A percentile compares a stretch with the other conserved stretches of the same genome.
Conservation (phyloP, 2,797 vertebrate species). For the Eospalax fontanierii region DNA sequence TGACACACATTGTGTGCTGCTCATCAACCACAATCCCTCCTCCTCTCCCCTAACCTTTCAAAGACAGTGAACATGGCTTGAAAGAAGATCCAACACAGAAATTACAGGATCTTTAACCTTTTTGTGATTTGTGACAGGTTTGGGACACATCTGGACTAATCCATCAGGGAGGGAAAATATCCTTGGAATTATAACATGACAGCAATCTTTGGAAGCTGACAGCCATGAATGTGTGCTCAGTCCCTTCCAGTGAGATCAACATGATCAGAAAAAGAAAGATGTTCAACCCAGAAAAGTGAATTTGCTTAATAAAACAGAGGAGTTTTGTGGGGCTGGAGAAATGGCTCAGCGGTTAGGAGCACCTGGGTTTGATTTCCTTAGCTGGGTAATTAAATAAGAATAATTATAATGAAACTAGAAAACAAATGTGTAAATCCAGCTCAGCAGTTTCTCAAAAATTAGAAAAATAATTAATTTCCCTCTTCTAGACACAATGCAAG, state of each 20-base stretch:
- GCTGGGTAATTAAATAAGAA: neutral
- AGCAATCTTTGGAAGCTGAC: conserved; percentile 53
- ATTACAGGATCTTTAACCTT: conserved; percentile 72
- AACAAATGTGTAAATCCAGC: neutral
- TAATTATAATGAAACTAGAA: conserved; percentile 15
- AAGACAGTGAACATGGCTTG: conserved; percentile 76
- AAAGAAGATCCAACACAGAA: conserved; percentile 71
- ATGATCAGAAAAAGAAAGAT: conserved; percentile 4
- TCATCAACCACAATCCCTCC: conserved; percentile 16
- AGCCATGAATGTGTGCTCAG: neutral
- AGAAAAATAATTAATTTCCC: conserved; percentile 21
- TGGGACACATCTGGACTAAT: conserved; percentile 69
- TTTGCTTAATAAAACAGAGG: too few species aligned
- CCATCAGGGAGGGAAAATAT: conserved; percentile 69
- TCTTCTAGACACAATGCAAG: neutral
- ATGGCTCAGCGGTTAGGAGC: too few species aligned
- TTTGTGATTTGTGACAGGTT: conserved; percentile 76
- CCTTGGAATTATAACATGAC: conserved; percentile 71
- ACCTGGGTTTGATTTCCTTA: too few species aligned
- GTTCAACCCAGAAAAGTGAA: neutral
- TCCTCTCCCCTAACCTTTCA: neutral
- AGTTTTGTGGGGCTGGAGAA: too few species aligned
- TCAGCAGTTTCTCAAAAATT: neutral
- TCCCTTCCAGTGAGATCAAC: conserved; percentile 17
- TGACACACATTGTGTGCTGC: neutral